phyloP scores from a whole-genome alignment of 2,113 vertebrate species.

The Orcinus orca region DNA sequence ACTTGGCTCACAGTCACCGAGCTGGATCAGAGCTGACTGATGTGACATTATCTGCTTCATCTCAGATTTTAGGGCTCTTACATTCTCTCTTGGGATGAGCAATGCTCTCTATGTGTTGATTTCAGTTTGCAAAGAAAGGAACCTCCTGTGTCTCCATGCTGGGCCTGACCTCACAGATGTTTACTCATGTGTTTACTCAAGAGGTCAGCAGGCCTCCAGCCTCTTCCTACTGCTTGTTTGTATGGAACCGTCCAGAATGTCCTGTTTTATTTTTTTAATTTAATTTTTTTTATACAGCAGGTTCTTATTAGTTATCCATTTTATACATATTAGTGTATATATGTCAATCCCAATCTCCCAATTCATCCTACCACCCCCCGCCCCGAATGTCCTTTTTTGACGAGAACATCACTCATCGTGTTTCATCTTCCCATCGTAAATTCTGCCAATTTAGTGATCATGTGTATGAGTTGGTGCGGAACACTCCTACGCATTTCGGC shows the following conservation, averaged over 20 bases:
- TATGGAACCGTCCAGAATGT: slow-evolving; percentile 14
- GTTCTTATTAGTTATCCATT: too few species aligned
- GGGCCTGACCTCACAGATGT: slow-evolving; percentile 24
- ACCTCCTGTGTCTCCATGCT: not conserved
- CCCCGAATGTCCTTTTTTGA: slow-evolving; percentile 22
- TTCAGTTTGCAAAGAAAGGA: slow-evolving; percentile 27
- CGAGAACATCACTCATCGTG: not conserved
- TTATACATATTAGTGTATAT: too few species aligned
- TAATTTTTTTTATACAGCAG: too few species aligned
- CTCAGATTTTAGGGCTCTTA: not conserved
- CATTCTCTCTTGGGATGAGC: not conserved
- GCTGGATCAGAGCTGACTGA: not conserved
- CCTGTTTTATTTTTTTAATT: not conserved
- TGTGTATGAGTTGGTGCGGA: not conserved
- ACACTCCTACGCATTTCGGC: not conserved
- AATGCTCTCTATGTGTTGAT: not conserved
- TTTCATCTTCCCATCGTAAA: not conserved
- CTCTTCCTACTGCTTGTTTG: slow-evolving; percentile 10
- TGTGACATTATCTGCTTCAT: not conserved
- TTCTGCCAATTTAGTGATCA: not conserved
- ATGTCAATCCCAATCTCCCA: too few species aligned
- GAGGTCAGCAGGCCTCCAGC: slow-evolving; percentile 10
- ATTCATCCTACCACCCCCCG: too few species aligned
- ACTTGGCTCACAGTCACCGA: not conserved
- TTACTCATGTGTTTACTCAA: not conserved